These are phyloP conservation scores for Lysandra bellargus DNA, from an alignment of 2,888 invertebrate genomes.

Conservation along the genomic window DNA sequence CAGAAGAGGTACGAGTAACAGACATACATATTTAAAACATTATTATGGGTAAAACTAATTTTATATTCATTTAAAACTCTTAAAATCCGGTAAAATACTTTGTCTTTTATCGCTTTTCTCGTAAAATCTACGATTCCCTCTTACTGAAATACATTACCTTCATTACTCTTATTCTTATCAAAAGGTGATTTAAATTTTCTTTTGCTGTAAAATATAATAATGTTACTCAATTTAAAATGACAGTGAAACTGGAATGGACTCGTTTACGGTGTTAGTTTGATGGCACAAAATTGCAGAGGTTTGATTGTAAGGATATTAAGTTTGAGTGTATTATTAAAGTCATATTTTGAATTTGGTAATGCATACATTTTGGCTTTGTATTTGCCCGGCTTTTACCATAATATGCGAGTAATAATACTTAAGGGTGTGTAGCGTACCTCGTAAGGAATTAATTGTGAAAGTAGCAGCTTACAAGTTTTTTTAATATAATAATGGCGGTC, in stretches of 20 bases:
- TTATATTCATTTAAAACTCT: background rate
- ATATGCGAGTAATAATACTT: no score
- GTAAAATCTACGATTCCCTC: slow-evolving; percentile 3
- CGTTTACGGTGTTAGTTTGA: background rate
- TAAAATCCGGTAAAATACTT: slow-evolving; percentile 8
- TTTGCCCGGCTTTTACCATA: no score
- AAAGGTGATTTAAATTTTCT: slow-evolving; percentile 14
- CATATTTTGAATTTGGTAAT: no score
- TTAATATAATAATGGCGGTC: no score
- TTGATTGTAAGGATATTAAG: no score
- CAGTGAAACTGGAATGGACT: background rate
- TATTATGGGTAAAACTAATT: background rate
- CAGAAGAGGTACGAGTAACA: background rate
- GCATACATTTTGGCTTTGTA: no score
- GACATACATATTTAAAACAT: no score
- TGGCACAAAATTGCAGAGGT: background rate
- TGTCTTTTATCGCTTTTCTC: slow-evolving; percentile 7
- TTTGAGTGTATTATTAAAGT: no score
- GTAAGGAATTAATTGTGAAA: no score
- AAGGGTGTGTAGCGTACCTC: no score
- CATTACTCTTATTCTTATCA: slow-evolving; percentile 17
- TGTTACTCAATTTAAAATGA: slow-evolving; percentile 8
- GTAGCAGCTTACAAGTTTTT: no score
- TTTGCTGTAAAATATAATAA: slow-evolving; percentile 1
- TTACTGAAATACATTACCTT: slow-evolving; percentile 6